Percentiles rank a stretch among this genome's conserved stretches.
These are phyloP conservation scores for Cygnus olor DNA, from an alignment of 2,797 vertebrate species.

Conservation along the genomic window DNA sequence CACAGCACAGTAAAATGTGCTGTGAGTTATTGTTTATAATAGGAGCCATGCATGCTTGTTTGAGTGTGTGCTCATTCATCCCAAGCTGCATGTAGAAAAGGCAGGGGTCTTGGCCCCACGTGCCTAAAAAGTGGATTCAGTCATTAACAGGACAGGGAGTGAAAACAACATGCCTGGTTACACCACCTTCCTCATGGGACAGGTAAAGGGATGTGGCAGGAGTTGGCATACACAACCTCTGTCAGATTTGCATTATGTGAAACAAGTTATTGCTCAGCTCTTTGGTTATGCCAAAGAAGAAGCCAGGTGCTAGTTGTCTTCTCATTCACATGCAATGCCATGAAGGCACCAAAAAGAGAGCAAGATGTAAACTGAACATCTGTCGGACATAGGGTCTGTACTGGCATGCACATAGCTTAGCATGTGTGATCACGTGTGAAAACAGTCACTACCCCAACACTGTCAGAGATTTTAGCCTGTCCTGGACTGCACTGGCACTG, in stretches of 20 bases:
- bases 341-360: neutral
- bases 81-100: neutral
- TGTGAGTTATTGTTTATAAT: neutral
- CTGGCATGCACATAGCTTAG: neutral
- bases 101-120: neutral
- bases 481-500: too few species aligned
- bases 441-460: neutral
- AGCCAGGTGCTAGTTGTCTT: neutral
- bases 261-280: neutral
- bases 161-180: neutral
- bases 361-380: neutral
- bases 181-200: neutral
- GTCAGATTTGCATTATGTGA: rapidly evolving
- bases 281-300: too few species aligned
- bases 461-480: neutral
- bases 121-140: neutral
- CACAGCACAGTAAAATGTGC: neutral
- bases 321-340: neutral
- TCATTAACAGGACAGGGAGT: too few species aligned
- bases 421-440: neutral
- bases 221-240: neutral
- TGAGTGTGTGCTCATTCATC: neutral
- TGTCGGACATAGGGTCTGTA: neutral
- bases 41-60: neutral
- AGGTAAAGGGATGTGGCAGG: rapidly evolving